Evolutionary conservation across 2,888 invertebrate genomes (phyloP).

Genomic region (Ganaspis brasiliensis): DNA sequence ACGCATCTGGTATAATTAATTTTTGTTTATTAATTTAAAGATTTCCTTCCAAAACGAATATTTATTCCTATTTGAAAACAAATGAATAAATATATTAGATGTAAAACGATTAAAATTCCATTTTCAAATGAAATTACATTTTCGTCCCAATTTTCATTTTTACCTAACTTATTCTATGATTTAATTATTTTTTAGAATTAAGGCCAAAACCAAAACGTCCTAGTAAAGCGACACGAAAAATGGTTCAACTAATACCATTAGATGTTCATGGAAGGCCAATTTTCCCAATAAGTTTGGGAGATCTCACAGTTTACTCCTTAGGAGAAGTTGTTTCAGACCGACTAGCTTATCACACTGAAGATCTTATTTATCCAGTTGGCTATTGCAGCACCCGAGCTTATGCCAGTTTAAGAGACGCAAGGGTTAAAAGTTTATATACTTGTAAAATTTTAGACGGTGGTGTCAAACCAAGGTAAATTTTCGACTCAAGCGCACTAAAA

Average conservation of each 20-base stretch:
- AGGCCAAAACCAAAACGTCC: conserved; percentile 74
- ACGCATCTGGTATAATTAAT: conserved; percentile 67
- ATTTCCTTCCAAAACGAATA: too few species aligned
- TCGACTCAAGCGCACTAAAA: neutral
- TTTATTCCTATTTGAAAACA: too few species aligned
- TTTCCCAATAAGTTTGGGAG: conserved; percentile 88
- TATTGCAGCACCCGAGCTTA: conserved; percentile 89
- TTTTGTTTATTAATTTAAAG: too few species aligned
- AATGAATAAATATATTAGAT: too few species aligned
- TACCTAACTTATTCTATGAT: too few species aligned
- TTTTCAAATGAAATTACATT: too few species aligned
- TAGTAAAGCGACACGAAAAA: conserved; percentile 76
- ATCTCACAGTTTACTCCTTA: conserved; percentile 87
- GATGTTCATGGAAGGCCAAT: conserved; percentile 86
- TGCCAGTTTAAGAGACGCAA: conserved; percentile 87
- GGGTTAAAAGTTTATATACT: conserved; percentile 88
- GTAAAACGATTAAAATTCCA: too few species aligned
- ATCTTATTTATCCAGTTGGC: conserved; percentile 89
- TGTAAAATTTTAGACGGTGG: conserved; percentile 91
- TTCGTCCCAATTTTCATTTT: too few species aligned
- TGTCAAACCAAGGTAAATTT: conserved; percentile 84
- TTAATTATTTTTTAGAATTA: conserved; percentile 66
- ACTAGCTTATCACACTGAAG: conserved; percentile 86
- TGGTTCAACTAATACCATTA: conserved; percentile 85
- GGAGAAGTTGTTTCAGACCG: conserved; percentile 88